Percentiles rank a stretch among this genome's conserved stretches.
phyloP scores from a whole-genome alignment of 2,888 invertebrate genomes.

The Athetis lepigone region DNA sequence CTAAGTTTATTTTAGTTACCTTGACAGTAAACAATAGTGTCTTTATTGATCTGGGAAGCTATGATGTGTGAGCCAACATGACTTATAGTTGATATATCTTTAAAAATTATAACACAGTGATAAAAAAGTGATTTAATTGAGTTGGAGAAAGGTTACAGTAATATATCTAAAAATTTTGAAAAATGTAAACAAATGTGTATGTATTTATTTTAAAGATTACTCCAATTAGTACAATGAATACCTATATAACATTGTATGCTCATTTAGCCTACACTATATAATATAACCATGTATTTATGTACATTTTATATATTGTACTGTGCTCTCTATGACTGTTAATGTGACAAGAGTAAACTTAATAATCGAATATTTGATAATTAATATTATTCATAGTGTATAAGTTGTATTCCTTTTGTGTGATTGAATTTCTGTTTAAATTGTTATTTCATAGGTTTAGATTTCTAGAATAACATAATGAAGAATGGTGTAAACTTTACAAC shows the following conservation, averaged over 20 bases:
- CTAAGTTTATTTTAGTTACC: no score
- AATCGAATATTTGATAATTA: conserved; percentile 34
- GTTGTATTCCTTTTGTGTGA: conserved; percentile 56
- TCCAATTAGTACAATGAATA: conserved; percentile 50
- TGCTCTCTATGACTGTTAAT: conserved; percentile 39
- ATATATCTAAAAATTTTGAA: conserved; percentile 30
- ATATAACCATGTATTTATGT: conserved; percentile 54
- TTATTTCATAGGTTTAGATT: conserved; percentile 39
- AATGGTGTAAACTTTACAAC: not conserved
- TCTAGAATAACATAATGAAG: conserved; percentile 25
- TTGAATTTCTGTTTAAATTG: conserved; percentile 34
- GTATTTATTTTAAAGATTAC: conserved; percentile 52
- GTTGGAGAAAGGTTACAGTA: conserved; percentile 12
- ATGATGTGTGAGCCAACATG: not conserved
- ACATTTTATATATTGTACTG: conserved; percentile 53
- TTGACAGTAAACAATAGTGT: no score
- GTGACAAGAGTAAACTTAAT: conserved; percentile 25
- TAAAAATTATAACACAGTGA: conserved; percentile 45
- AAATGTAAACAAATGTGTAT: conserved; percentile 27
- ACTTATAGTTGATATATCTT: conserved; percentile 22
- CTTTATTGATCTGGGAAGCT: not conserved
- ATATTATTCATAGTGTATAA: conserved; percentile 45
- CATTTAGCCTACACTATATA: conserved; percentile 60
- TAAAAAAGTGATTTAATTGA: conserved; percentile 44
- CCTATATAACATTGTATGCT: conserved; percentile 60